These are phyloP conservation scores for Belgica antarctica DNA, from an alignment of 2,888 invertebrate genomes.

Conservation along the genomic window DNA sequence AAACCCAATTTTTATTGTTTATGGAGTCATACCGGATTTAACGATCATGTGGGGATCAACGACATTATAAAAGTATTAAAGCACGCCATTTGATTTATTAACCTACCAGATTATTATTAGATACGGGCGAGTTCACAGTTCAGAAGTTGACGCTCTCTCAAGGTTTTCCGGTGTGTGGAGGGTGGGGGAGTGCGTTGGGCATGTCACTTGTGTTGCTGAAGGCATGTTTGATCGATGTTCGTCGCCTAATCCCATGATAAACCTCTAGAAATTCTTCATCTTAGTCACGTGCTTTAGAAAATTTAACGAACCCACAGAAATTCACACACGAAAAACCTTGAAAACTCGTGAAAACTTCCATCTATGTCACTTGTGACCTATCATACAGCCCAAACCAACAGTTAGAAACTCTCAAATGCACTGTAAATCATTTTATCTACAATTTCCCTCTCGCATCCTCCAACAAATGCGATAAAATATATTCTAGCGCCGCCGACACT, in stretches of 20 bases:
- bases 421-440: constrained; percentile 12
- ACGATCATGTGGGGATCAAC: constrained; percentile 28
- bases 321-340: no score
- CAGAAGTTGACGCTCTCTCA: background rate
- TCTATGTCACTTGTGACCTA: no score
- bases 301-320: background rate
- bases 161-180: no score
- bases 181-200: no score
- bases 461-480: background rate
- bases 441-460: no score
- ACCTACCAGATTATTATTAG: constrained; percentile 20
- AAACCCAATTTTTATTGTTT: constrained; percentile 14
- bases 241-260: no score
- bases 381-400: no score
- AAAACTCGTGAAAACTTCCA: no score
- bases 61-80: constrained; percentile 23
- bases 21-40: background rate
- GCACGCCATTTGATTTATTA: constrained; percentile 21
- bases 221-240: no score
- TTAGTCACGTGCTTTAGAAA: no score
- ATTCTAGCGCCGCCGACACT: background rate
- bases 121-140: constrained; percentile 7
- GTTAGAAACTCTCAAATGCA: background rate
- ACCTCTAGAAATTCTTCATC: no score
- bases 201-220: no score